phyloP scores from a whole-genome alignment of 2,797 vertebrate genomes.

The Mormyrops boulengeri region DNA sequence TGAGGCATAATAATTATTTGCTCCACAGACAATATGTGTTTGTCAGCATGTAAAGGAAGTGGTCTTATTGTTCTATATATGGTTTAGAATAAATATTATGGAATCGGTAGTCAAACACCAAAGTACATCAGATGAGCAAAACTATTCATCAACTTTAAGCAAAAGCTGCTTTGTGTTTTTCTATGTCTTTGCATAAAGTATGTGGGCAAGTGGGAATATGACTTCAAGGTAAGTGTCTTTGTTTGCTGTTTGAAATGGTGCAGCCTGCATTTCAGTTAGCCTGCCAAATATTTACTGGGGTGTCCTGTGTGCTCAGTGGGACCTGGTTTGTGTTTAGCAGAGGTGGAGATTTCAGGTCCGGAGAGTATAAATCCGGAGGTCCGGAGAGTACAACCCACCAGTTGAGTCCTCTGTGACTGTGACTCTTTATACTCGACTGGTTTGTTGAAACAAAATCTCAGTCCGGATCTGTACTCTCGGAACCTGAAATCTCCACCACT shows the following conservation, averaged over 20 bases:
- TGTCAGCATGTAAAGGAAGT: not conserved
- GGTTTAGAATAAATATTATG: not conserved
- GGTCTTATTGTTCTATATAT: slow-evolving; percentile 3
- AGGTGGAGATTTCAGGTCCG: not conserved
- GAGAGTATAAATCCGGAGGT: not conserved
- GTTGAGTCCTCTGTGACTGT: not conserved
- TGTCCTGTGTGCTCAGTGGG: not conserved
- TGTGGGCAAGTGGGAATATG: slow-evolving; percentile 93
- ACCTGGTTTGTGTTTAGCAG: not conserved
- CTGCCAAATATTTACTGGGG: not conserved
- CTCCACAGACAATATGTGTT: not conserved
- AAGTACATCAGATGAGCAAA: not conserved
- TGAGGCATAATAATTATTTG: slow-evolving; percentile 30
- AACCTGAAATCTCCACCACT: not conserved
- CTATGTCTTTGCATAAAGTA: slow-evolving; percentile 60
- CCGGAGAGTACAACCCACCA: not conserved
- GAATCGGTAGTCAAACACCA: not conserved
- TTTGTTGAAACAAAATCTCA: not conserved
- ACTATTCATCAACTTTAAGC: not conserved
- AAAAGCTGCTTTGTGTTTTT: slow-evolving; percentile 29
- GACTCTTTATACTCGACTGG: not conserved
- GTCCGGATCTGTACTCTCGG: not conserved
- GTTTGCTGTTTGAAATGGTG: not conserved
- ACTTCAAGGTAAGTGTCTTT: slow-evolving; percentile 81
- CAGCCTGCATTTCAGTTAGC: not conserved